Evolutionary conservation across 2,113 vertebrate species (phyloP), one percentile per base, ranked within the genome.

Genomic region (Ailuropoda melanoleuca): DNA sequence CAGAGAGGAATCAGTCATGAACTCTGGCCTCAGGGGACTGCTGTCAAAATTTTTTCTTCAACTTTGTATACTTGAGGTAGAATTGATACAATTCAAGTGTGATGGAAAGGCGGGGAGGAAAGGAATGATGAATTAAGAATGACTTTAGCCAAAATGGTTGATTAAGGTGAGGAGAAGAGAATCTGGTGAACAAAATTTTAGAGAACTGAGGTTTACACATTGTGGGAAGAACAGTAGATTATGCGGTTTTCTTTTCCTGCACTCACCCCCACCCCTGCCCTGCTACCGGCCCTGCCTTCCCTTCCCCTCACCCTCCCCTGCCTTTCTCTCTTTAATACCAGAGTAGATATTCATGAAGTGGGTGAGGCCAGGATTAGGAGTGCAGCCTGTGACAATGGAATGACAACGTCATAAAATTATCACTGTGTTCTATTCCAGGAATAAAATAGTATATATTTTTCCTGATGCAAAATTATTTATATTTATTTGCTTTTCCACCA

Each of bases 211-310:
- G 29, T 5, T 70, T 34, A 23, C 5, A 72, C 55, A 12, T 46
- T 29, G 34, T 90, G 43, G 60, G n/a, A 87, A 77, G 39, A 77
- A 3, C 34, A 34, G 12, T 46, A 85, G 92, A 17, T 8, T n/a
- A 43, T n/a, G 55, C 8, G 31, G 5, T 18, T 88, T 88, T 80
- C 37, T 68, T n/a, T 29, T 37, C 9, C 14, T 29, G 43, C 43
- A 43, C 43, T 43, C 43, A 43, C 43, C 43, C 37, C 29, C 6
- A 18, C 29, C 37, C 4, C 29, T 1, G 1, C 50, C 50, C 11
- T 4, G 3, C 34, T 29, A 0, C 24, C 10, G 2, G 2, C 31
- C 50, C 4, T 68, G 9, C 6, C 24, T 55, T 21, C 5, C 39
- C 19, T 48, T 17, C 23, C 4, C 26, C 5, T 26, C 55, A 26